Base-by-base conservation (phyloP, 2,113 vertebrate species). In the Nanorana parkeri region DNA sequence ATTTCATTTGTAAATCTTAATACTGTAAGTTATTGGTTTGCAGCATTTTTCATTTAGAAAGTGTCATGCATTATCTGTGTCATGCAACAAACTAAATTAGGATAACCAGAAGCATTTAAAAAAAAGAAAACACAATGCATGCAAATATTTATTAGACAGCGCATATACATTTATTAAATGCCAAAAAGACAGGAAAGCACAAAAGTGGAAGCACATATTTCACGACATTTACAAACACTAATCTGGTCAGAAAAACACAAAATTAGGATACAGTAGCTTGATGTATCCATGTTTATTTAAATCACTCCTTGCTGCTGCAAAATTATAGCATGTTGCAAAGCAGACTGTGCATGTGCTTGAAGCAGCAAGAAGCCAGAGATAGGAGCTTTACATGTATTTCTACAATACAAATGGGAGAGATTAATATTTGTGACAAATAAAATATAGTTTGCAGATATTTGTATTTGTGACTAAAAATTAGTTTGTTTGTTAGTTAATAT, bases 71-170 rank as follows among this genome's bases (percentile, higher is more conserved):
- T 80, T 63, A 85, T 84, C 54, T 85, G 71, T 78, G 79, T 83
- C 84, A 85, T 86, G 86, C 61, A 88, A 73, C 78, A 89, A 63
- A 86, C 85, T 84, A 85, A 83, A 86, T 54, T 87, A 85, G 86
- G 71, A 87, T 87, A 87, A 89, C 89, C 60, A 89, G 76, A 88
- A 86, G 86, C 85, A 90, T 88, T 87, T 87, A 87, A 86, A 89
- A n/a, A n/a, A 89, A 74, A 92, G 79, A 93, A 78, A 87, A 47
- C 41, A 89, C 66, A 90, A 88, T 84, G 65, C 93, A 95, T 94
- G 94, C 92, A 93, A 86, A 86, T 76, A 61, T 86, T 91, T 90
- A 87, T 88, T 90, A 88, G 86, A 86, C 87, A 93, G 83, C 87
- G 90, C 84, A 89, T 83, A 88, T 81, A 89, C 84, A 88, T 85